Percentiles rank a stretch among this genome's conserved stretches.
Evolutionary conservation across 2,113 vertebrate genomes (phyloP).

Genomic region (Cynoglossus semilaevis): DNA sequence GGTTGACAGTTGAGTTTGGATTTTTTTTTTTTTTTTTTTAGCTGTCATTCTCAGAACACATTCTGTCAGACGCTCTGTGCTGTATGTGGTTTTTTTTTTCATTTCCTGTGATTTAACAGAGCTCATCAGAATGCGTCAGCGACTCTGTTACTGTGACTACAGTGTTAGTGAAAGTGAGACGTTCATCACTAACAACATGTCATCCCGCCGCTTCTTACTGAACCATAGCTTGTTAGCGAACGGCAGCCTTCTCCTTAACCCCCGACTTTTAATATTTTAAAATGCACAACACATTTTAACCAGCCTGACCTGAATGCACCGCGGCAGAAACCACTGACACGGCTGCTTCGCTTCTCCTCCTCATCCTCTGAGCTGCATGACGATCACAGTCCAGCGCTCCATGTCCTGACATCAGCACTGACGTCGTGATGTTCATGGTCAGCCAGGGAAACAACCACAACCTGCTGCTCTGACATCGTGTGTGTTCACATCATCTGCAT

Average conservation of each 20-base stretch:
- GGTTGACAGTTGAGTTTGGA: slow-evolving; percentile 8
- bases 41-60: slow-evolving; percentile 1
- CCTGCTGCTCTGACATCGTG: slow-evolving; percentile 20
- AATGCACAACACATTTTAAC: slow-evolving; percentile 1
- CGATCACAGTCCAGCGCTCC: not conserved
- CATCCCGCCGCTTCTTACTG: slow-evolving; percentile 23
- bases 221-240: not conserved
- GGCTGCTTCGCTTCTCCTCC: slow-evolving; percentile 2
- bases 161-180: slow-evolving; percentile 8
- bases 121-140: not conserved
- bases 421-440: too few relatives aligned
- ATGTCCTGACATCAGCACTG: too few relatives aligned
- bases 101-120: slow-evolving; percentile 22
- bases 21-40: slow-evolving; percentile 34
- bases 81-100: not conserved
- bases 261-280: slow-evolving; percentile 36
- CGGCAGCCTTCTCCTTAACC: too few relatives aligned
- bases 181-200: slow-evolving; percentile 2
- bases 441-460: not conserved
- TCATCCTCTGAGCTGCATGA: slow-evolving; percentile 16
- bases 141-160: slow-evolving; percentile 27
- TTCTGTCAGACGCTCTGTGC: not conserved
- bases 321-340: slow-evolving; percentile 2
- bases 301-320: slow-evolving; percentile 34
- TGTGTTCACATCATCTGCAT: slow-evolving; percentile 33